Conservation (phyloP, 1,140 invertebrate genomes). For the Agrypnia vestita region DNA sequence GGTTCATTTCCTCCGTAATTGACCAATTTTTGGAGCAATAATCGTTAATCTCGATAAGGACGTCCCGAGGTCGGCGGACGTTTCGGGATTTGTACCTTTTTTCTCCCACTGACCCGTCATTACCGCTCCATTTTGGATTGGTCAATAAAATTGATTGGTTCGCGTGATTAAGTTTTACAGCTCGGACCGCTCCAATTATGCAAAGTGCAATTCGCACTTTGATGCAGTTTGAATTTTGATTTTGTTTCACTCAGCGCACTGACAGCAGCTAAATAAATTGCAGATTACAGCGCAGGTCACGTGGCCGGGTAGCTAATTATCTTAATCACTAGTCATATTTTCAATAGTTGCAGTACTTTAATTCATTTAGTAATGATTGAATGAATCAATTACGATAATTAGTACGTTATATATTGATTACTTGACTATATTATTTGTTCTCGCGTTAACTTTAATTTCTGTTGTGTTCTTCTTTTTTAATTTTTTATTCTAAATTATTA, state of each 20-base stretch:
- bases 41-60: slow-evolving; percentile 53
- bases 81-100: slow-evolving; percentile 39
- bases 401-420: too few species aligned
- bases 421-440: too few species aligned
- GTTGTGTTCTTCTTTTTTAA: too few species aligned
- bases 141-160: slow-evolving; percentile 58
- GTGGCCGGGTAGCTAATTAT: too few species aligned
- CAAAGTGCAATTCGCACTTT: slow-evolving; percentile 55
- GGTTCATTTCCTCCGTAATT: slow-evolving; percentile 48
- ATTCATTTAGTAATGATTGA: too few species aligned
- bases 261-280: background rate
- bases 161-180: slow-evolving; percentile 59
- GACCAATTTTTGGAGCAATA: slow-evolving; percentile 53
- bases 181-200: slow-evolving; percentile 52
- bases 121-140: slow-evolving; percentile 49
- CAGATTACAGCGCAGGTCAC: too few species aligned
- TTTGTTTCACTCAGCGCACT: slow-evolving; percentile 34
- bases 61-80: slow-evolving; percentile 24
- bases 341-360: too few species aligned
- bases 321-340: too few species aligned
- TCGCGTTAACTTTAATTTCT: too few species aligned
- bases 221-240: slow-evolving; percentile 50
- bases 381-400: too few species aligned
- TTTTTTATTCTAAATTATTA: too few species aligned
- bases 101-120: slow-evolving; percentile 41